phyloP scores from a whole-genome alignment of 2,888 invertebrate genomes.

The Dugesia japonica region DNA sequence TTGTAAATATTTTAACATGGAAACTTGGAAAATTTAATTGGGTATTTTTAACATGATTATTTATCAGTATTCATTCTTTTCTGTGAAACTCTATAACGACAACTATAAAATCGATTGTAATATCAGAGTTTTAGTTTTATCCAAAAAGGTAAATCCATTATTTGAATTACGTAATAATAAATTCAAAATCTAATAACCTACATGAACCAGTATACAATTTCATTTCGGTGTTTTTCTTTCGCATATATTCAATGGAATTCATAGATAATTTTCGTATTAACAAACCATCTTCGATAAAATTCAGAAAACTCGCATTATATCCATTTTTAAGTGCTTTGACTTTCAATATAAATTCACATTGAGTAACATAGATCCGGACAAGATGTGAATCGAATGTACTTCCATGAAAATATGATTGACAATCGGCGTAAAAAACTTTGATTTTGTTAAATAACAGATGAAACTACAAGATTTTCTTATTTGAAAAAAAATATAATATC shows the following conservation, averaged over 20 bases:
- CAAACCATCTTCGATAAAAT: not conserved
- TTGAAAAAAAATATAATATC: too few species aligned
- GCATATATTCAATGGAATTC: not conserved
- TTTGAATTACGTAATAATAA: too few species aligned
- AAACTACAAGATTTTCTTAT: too few species aligned
- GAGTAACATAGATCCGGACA: not conserved
- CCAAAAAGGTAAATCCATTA: too few species aligned
- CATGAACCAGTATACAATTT: not conserved
- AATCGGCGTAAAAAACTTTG: not conserved
- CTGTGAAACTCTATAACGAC: too few species aligned
- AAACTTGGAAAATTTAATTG: too few species aligned
- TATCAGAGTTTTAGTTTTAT: too few species aligned
- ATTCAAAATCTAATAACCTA: too few species aligned
- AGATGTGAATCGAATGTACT: not conserved
- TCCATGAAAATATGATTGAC: not conserved
- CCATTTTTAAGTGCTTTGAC: not conserved
- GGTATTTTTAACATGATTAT: too few species aligned
- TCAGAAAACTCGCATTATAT: not conserved
- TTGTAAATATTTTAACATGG: too few species aligned
- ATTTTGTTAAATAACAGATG: not conserved
- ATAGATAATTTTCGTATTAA: not conserved
- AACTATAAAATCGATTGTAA: too few species aligned
- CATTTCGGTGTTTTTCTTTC: not conserved
- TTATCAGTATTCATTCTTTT: too few species aligned
- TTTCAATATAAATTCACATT: not conserved